These are phyloP conservation scores for Haemorhous mexicanus DNA, from an alignment of 2,113 vertebrate species.

Conservation along the genomic window DNA sequence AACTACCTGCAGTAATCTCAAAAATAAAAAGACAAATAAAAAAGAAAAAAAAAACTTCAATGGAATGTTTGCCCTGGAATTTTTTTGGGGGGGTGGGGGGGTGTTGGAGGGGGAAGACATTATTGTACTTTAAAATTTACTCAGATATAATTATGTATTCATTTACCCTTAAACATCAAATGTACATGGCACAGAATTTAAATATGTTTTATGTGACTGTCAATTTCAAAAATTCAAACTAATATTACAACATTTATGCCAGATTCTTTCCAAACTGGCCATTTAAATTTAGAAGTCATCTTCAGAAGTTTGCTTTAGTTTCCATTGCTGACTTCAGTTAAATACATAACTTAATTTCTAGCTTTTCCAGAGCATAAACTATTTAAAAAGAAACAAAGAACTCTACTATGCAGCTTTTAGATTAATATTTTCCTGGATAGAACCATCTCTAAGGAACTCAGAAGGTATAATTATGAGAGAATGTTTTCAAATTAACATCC, in stretches of 20 bases:
- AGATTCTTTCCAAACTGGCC: neutral
- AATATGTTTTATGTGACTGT: neutral
- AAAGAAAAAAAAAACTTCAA: neutral
- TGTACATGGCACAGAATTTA: neutral
- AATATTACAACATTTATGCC: neutral
- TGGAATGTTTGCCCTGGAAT: neutral
- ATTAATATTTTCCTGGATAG: neutral
- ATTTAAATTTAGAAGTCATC: neutral
- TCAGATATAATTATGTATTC: neutral
- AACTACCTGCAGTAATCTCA: neutral
- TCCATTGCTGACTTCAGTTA: neutral
- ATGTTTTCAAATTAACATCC: neutral
- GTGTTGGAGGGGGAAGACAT: neutral
- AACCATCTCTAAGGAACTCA: neutral
- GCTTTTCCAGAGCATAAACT: neutral
- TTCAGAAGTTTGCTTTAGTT: neutral
- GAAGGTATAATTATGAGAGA: neutral
- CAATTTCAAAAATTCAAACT: neutral
- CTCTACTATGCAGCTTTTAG: neutral
- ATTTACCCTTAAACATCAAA: neutral
- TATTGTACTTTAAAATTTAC: neutral
- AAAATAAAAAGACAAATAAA: neutral
- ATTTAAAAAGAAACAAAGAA: neutral
- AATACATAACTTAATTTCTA: neutral
- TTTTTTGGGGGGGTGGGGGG: neutral